A percentile compares a stretch with the other conserved stretches of the same genome.
Evolutionary conservation across 2,797 vertebrate species (phyloP).

Genomic region (Clangula hyemalis): DNA sequence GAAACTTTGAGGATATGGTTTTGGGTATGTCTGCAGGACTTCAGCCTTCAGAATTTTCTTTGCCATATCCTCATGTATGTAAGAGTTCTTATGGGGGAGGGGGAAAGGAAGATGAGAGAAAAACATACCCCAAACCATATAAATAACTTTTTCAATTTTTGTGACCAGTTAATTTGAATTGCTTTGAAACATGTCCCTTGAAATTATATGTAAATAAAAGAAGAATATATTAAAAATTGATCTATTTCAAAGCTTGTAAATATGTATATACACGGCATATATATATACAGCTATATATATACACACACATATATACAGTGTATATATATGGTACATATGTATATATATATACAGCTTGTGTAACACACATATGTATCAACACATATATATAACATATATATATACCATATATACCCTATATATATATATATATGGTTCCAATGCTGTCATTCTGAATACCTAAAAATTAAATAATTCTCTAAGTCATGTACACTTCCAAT

Average conservation of each 20-base stretch:
- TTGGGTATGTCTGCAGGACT: background rate
- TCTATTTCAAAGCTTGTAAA: background rate
- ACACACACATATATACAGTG: too few relatives aligned
- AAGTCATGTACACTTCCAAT: background rate
- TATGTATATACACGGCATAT: too few relatives aligned
- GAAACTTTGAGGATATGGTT: background rate
- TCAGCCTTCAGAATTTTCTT: background rate
- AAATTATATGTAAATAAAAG: background rate
- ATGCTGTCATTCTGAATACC: background rate
- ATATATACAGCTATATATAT: too few relatives aligned
- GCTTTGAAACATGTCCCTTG: background rate
- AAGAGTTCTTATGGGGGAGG: background rate
- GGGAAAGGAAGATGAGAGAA: rapidly evolving
- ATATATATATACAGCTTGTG: too few relatives aligned
- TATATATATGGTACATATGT: too few relatives aligned
- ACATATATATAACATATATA: too few relatives aligned
- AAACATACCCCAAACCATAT: background rate
- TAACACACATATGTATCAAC: too few relatives aligned
- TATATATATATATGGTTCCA: background rate
- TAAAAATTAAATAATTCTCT: background rate
- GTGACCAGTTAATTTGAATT: background rate
- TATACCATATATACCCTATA: too few relatives aligned
- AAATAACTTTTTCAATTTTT: background rate
- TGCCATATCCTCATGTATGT: background rate
- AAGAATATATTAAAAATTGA: background rate